Base-by-base conservation (phyloP, 1,140 invertebrate genomes). In the Hypothenemus hampei region DNA sequence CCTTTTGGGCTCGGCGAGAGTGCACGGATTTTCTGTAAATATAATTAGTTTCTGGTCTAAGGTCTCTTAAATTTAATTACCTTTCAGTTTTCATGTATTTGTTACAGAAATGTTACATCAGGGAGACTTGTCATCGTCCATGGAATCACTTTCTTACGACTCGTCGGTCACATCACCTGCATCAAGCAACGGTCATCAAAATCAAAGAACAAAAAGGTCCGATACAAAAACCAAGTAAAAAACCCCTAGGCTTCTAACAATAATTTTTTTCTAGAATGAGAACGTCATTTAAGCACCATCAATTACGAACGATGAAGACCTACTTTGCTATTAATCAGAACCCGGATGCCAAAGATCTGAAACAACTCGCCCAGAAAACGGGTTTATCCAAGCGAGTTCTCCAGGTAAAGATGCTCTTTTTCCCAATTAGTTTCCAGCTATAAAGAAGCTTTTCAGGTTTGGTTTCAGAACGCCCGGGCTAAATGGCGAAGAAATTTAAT, bases 241-340 rank as follows among this genome's bases (percentile, higher is more conserved):
- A n/a, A n/a, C n/a, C n/a, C n/a, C n/a, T n/a, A n/a, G n/a, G n/a
- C n/a, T n/a, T n/a, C n/a, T n/a, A n/a, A n/a, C n/a, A n/a, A 31
- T 37, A 37, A 37, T 31, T 18, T 24, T 48, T 43, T 41, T 41
- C 6, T 15, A 56, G 53, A 43, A 93, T 95, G 86, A 76, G 93
- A 29, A 96, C 93, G n/a, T 94, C 91, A 59, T 97, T 97, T 77
- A 96, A 96, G 67, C 93, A 97, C 69, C 91, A 97, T 72, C 94
- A 97, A 68, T 79, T 98, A n/a, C 74, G 92, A 40, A 95, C 92
- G 1, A 97, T 98, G 94, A 97, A 97, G 73, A 89, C 87, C 13
- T 97, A 97, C 72, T 98, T 98, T 71, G 85, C 89, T 31, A 85
- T 97, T 66, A 98, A 98, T 75, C 94, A 97, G 74, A 98, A 98